Evolutionary conservation across 2,797 vertebrate genomes (phyloP).

Genomic region (Helarctos malayanus): DNA sequence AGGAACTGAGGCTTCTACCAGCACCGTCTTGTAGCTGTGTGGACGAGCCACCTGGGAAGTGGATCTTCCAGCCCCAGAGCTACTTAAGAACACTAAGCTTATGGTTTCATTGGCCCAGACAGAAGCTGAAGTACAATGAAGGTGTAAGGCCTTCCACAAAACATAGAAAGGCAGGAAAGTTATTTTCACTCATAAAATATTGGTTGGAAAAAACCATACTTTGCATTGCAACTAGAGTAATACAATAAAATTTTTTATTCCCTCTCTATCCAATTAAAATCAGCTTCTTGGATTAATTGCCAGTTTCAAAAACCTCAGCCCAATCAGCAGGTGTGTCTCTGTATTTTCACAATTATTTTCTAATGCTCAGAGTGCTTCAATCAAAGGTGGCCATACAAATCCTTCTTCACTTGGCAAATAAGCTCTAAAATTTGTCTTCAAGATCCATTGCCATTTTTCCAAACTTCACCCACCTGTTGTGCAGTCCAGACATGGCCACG

Average conservation of each 20-base stretch:
- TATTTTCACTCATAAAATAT: constrained; percentile 68
- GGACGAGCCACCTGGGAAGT: not conserved
- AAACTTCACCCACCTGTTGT: not conserved
- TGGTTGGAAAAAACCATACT: constrained; percentile 75
- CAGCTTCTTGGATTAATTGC: constrained; percentile 55
- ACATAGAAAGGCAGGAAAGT: constrained; percentile 11
- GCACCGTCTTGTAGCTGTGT: not conserved
- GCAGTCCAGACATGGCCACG: not conserved
- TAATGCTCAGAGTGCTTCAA: constrained; percentile 8
- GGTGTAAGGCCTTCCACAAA: not conserved
- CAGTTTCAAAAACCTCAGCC: not conserved
- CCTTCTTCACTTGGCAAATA: constrained; percentile 2
- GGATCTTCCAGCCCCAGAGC: not conserved
- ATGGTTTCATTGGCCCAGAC: not conserved
- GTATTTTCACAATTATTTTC: constrained; percentile 23
- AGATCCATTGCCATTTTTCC: not conserved
- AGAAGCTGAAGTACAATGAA: not conserved
- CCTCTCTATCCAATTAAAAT: constrained; percentile 75
- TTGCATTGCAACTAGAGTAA: constrained; percentile 58
- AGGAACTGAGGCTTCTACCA: not conserved
- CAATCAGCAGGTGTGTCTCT: not conserved
- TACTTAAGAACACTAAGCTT: not conserved
- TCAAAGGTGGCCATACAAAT: not conserved
- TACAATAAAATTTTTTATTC: constrained; percentile 63
- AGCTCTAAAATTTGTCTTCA: not conserved